Base-by-base conservation (phyloP, 2,113 vertebrate species). In the Mus pahari region DNA sequence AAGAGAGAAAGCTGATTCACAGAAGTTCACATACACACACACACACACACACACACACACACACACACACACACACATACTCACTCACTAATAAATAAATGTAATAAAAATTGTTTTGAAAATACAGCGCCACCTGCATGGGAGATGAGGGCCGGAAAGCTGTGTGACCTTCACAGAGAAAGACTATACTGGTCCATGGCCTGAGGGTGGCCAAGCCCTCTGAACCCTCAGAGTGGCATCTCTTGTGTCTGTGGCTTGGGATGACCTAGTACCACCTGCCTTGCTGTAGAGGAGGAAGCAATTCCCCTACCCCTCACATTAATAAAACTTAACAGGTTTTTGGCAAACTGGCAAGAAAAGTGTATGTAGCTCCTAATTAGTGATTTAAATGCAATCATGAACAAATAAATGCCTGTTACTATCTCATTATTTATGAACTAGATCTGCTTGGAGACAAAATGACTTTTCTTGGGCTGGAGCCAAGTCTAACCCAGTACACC, bases 401-500 rank as follows among this genome's bases (percentile, higher is more conserved):
- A 99, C 98, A 99, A 98, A 99, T 98, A 99, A 98, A 98, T 97
- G 97, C 98, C 98, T 99, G 98, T 98, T 98, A 91, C 98, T 97
- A 97, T 98, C 98, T 98, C 98, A 98, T 98, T 98, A 98, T 98
- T 98, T 98, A 98, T 97, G 98, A 97, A 98, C 98, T 94, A 96
- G 98, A 98, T 96, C 97, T 98, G 96, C 97, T 98, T 97, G 96
- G 97, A 98, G 98, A 98, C 96, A 98, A 97, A 98, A 98, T 96
- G 96, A 98, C 97, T 98, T 96, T 97, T 97, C 97, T 97, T 98
- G 98, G 98, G 97, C 58, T 84, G 94, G 62, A 96, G 98, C 98
- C 98, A 99, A 98, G 95, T 94, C 97, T 97, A 98, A 97, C 98
- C 90, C 96, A 95, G 98, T 98, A 42, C 66, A 55, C 86, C 91